Conservation (phyloP, 2,797 vertebrate species). For the Lepidocolaptes lacrymiger region DNA sequence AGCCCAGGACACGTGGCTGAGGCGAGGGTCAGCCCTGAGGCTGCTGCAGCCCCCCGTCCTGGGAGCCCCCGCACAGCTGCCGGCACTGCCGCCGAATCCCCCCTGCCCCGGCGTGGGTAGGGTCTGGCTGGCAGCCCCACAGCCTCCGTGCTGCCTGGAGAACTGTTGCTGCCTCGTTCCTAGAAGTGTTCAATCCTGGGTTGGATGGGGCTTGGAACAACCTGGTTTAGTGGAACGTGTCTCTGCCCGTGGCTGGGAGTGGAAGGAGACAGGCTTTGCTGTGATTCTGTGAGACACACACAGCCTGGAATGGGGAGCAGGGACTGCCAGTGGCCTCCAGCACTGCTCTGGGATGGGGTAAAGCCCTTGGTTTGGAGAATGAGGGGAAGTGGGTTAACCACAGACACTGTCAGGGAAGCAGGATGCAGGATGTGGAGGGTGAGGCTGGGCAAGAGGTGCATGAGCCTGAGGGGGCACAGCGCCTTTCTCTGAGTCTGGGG, state of each 20-base stretch:
- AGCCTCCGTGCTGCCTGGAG: neutral
- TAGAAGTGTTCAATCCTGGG: neutral
- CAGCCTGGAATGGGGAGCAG: neutral
- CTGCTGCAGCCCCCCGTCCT: accelerated
- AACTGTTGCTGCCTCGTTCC: neutral
- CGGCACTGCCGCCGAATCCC: accelerated
- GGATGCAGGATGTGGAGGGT: neutral
- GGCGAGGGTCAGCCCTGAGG: neutral
- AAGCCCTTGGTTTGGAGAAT: neutral
- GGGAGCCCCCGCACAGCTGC: neutral
- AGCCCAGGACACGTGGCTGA: neutral
- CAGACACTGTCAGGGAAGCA: neutral
- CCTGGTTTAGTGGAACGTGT: neutral
- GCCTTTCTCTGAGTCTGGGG: neutral
- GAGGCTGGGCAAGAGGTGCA: neutral
- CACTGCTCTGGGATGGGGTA: neutral
- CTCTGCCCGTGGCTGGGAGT: neutral
- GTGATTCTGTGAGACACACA: neutral
- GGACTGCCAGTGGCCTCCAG: neutral
- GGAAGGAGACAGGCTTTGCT: neutral
- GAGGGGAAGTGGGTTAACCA: neutral
- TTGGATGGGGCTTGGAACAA: neutral
- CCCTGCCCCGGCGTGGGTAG: accelerated
- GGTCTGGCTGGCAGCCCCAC: neutral
- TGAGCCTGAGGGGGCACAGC: neutral